These are phyloP conservation scores for Latrodectus elegans DNA, from an alignment of 2,888 invertebrate genomes.

Conservation along the genomic window DNA sequence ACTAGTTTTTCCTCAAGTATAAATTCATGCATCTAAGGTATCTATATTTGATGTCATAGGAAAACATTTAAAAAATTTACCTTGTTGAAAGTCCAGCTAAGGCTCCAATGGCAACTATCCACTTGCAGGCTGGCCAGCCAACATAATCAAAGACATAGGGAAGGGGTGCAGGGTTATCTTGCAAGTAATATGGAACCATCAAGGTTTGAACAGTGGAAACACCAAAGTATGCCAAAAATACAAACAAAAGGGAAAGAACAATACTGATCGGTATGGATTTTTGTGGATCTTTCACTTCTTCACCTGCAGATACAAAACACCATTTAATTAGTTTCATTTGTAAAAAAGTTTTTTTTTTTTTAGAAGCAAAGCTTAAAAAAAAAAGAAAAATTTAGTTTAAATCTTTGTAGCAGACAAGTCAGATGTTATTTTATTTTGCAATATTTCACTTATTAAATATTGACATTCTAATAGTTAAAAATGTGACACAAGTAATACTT, in stretches of 20 bases:
- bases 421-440: too few relatives aligned
- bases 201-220: constrained; percentile 93
- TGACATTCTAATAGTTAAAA: not conserved
- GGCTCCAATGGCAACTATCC: constrained; percentile 88
- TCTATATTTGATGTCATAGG: not conserved
- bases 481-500: not conserved
- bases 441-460: not conserved
- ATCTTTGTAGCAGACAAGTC: too few relatives aligned
- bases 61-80: constrained; percentile 75
- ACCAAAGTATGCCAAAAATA: constrained; percentile 92
- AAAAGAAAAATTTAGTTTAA: too few relatives aligned
- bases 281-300: constrained; percentile 95
- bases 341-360: too few relatives aligned
- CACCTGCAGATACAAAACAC: constrained; percentile 78
- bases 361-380: too few relatives aligned
- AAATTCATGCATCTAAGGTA: not conserved
- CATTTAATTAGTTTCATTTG: not conserved
- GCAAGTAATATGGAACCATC: constrained; percentile 91
- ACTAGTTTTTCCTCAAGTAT: too few relatives aligned
- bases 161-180: constrained; percentile 85
- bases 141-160: constrained; percentile 83
- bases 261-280: constrained; percentile 93
- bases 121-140: constrained; percentile 85
- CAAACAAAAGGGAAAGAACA: constrained; percentile 86
- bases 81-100: constrained; percentile 87